These are phyloP conservation scores for Pangasius macronema DNA, from an alignment of 2,797 vertebrate species.

Conservation along the genomic window DNA sequence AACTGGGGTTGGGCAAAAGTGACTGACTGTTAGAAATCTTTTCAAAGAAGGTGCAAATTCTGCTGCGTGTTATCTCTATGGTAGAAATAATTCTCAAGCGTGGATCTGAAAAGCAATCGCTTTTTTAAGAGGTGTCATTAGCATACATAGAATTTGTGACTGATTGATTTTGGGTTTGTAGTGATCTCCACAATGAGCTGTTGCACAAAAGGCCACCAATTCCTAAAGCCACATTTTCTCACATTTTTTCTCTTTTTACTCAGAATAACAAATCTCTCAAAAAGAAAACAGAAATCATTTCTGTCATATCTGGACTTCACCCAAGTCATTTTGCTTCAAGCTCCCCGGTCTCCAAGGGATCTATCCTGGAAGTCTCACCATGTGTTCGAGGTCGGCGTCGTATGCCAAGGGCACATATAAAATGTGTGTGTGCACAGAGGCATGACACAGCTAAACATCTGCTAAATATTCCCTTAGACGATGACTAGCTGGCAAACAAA, in stretches of 20 bases:
- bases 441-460: constrained; percentile 57
- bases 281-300: constrained; percentile 43
- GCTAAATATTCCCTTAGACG: constrained; percentile 41
- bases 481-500: constrained; percentile 29
- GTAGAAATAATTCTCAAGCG: not conserved
- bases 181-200: not conserved
- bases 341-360: constrained; percentile 41
- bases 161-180: not conserved
- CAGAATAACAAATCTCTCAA: constrained; percentile 44
- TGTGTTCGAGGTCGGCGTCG: constrained; percentile 44
- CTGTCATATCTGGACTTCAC: constrained; percentile 34
- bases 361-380: constrained; percentile 47
- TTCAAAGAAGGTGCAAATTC: not conserved
- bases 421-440: constrained; percentile 49
- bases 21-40: not conserved
- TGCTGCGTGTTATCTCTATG: not conserved
- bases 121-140: not conserved
- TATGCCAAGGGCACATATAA: constrained; percentile 52
- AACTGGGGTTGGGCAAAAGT: not conserved
- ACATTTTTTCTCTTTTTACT: not conserved
- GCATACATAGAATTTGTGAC: not conserved
- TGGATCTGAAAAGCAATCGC: not conserved
- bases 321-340: constrained; percentile 31
- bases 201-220: not conserved
- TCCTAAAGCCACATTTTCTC: not conserved